Evolutionary conservation across 2,888 invertebrate genomes (phyloP), one percentile per base, ranked within the genome.

Genomic region (Danaus chrysippus): DNA sequence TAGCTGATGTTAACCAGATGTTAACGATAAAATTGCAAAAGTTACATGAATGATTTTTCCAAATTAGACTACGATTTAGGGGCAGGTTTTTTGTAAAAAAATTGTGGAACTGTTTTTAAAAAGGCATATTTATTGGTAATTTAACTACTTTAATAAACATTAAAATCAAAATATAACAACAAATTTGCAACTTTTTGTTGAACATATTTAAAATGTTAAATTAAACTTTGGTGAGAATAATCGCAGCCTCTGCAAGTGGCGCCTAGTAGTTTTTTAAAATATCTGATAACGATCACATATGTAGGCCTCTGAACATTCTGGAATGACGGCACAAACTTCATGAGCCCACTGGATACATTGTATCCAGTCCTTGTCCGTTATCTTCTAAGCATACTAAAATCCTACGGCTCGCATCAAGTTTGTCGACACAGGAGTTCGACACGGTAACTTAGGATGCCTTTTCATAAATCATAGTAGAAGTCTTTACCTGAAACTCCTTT

Each of bases 301-400:
- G 46, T 65, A 69, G 13, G 5, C 17, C 19, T 67, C 64, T 58
- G 56, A 57, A 56, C 65, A 67, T 57, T 69, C 66, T 17, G 69
- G 69, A 49, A 67, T 65, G 46, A 64, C 69, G 44, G 67, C 67
- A 55, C 67, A 65, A 43, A 62, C 66, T 58, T 66, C 63, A 52
- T 66, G 65, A 43, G 59, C 65, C 64, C 66, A 66, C 44, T 59
- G 54, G 42, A 43, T n/a, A 64, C 66, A 64, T 56, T 68, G 66
- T 41, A 66, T 65, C 68, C n/a, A 67, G 63, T 67, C 67, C 52
- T 67, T 64, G 49, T 67, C n/a, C 56, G 57, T 42, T 15, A 49
- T 61, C 59, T 59, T 62, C 61, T 56, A 58, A 56, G 52, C 60
- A 64, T 19, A n/a, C n/a, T n/a, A n/a, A 42, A 42, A 42, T 10